A percentile compares a stretch with the other conserved stretches of the same genome.
phyloP scores from a whole-genome alignment of 2,888 invertebrate genomes.

The Drosophila infuscata region DNA sequence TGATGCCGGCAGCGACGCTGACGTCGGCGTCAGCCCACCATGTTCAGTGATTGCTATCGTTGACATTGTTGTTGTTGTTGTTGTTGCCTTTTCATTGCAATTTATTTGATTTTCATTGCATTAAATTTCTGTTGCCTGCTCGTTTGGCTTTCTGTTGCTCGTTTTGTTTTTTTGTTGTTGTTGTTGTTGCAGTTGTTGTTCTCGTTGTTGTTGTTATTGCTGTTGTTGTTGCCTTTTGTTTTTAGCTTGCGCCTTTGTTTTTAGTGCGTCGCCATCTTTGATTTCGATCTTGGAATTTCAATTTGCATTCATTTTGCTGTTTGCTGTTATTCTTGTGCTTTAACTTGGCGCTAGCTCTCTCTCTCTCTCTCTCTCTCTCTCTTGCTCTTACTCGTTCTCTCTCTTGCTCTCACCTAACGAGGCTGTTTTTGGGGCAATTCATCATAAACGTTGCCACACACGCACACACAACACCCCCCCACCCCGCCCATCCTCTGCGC shows the following conservation, averaged over 20 bases:
- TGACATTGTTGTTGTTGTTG: conserved; percentile 56
- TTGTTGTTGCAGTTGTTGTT: conserved; percentile 55
- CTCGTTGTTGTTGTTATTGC: background rate
- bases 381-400: background rate
- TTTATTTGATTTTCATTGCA: conserved; percentile 80
- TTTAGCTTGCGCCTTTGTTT: conserved; percentile 60
- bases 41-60: conserved; percentile 72
- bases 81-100: conserved; percentile 65
- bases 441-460: conserved; percentile 61
- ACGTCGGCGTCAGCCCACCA: conserved; percentile 62
- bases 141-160: conserved; percentile 33
- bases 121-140: conserved; percentile 64
- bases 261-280: conserved; percentile 58
- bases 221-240: conserved; percentile 56
- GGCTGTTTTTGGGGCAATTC: conserved; percentile 57
- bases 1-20: conserved; percentile 25
- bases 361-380: background rate
- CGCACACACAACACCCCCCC: background rate
- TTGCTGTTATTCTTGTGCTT: conserved; percentile 6
- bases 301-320: conserved; percentile 60
- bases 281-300: conserved; percentile 76
- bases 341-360: conserved; percentile 4
- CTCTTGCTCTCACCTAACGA: conserved; percentile 38
- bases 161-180: conserved; percentile 29
- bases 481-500: background rate